phyloP scores from a whole-genome alignment of 2,113 vertebrate species.

The Pimephales promelas region DNA sequence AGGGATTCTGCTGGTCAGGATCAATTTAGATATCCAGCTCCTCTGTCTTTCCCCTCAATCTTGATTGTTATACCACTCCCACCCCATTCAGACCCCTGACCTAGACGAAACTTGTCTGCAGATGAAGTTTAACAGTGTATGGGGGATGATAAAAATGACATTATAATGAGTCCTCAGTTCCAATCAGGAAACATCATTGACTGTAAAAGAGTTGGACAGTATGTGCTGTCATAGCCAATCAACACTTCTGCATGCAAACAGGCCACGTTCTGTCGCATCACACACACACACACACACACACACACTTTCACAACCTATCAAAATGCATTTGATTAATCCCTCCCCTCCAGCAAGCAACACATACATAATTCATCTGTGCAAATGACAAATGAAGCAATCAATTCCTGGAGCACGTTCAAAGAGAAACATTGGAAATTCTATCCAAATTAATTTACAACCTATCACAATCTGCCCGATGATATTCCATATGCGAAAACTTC shows the following conservation, averaged over 20 bases:
- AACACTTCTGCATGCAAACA: conserved; percentile 1
- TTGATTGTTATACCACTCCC: not conserved
- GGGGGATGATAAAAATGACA: not conserved
- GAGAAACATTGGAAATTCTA: conserved; percentile 67
- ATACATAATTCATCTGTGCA: conserved; percentile 76
- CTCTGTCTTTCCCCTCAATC: not conserved
- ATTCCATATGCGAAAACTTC: conserved; percentile 53
- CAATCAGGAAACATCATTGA: conserved; percentile 9
- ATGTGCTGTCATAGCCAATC: conserved; percentile 24
- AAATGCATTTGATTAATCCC: conserved; percentile 68
- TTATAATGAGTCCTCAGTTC: not conserved
- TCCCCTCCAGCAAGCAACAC: conserved; percentile 60
- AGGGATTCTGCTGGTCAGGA: not conserved
- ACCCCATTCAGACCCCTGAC: not conserved
- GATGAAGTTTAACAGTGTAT: not conserved
- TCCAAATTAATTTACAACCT: conserved; percentile 68
- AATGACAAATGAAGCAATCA: conserved; percentile 76
- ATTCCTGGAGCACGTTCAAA: conserved; percentile 69
- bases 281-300: conserved; percentile 7
- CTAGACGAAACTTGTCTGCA: not conserved
- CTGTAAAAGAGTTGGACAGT: not conserved
- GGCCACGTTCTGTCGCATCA: not conserved
- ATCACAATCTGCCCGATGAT: conserved; percentile 58
- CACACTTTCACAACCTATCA: conserved; percentile 16
- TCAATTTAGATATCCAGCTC: not conserved